Evolutionary conservation across 2,888 invertebrate species (phyloP), one percentile per base, ranked within the genome.

Genomic region (Eupelmus urozonus): DNA sequence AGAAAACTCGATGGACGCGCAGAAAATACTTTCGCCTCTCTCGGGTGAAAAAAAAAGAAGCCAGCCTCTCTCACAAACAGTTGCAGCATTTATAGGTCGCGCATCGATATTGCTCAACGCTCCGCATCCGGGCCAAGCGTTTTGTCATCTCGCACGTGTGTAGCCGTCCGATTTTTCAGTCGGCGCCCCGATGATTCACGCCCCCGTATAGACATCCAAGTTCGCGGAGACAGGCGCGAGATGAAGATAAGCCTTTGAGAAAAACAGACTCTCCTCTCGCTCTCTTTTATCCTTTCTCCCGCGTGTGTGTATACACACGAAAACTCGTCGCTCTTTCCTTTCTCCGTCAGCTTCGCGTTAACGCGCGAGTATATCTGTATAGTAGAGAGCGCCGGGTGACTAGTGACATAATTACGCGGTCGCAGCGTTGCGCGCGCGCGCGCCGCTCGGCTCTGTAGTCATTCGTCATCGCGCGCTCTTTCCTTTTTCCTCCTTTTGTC

Each of bases 321-420:
- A 51, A 67, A 53, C 53, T 72, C 65, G 5, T 51, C 20, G 20
- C 59, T 23, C 29, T 63, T 65, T 55, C 65, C 51, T 51, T 66
- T 59, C 73, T 65, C 16, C 25, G 23, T 23, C 40, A n/a, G n/a
- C 40, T 49, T 27, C 5, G 2, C 62, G 23, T 23, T 13, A 29
- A 5, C 29, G 13, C 16, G 45, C 34, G 59, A 11, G 20, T 55
- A 23, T 62, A 45, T 59, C 59, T 45, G 7, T 29, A 11, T 34
- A 49, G 16, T 9, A 57, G 7, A 18, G 42, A 42, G 11, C 51
- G 51, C 75, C 79, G 74, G 82, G 82, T 82, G 84, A 84, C 85
- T 83, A 84, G 87, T 88, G 88, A 88, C 87, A 88, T 88, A 88
- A 88, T 88, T 89, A 85, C 85, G 84, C 82, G 84, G 53, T 82